A percentile compares a stretch with the other conserved stretches of the same genome.
These are phyloP conservation scores for Kryptopterus vitreolus DNA, from an alignment of 2,797 vertebrate genomes.

Conservation along the genomic window DNA sequence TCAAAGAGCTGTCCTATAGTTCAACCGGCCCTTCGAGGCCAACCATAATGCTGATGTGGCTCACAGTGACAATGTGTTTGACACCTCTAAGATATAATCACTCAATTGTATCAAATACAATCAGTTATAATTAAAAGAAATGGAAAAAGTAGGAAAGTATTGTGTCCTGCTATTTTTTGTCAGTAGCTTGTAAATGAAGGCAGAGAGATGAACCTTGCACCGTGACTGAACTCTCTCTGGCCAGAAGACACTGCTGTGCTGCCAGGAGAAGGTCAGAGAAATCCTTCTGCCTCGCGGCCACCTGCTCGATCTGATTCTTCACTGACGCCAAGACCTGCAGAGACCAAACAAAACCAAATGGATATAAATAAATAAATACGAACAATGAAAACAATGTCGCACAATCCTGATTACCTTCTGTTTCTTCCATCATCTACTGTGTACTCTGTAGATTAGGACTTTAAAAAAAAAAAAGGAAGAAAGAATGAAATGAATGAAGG, in stretches of 20 bases:
- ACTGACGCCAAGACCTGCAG: constrained; percentile 90
- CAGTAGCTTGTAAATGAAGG: neutral
- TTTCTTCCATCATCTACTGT: neutral
- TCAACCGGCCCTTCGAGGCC: no score
- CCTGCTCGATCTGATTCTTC: constrained; percentile 93
- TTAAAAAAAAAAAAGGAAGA: neutral
- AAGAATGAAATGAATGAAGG: no score
- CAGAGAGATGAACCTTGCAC: constrained; percentile 62
- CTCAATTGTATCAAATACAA: no score
- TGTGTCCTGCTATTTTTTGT: neutral
- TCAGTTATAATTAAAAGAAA: neutral
- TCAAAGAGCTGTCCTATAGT: no score
- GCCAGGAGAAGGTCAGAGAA: constrained; percentile 85
- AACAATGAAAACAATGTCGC: neutral
- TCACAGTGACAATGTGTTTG: no score
- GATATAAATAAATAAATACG: neutral
- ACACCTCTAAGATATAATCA: no score
- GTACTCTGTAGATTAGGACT: neutral
- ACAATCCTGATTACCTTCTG: neutral
- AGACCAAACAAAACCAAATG: neutral
- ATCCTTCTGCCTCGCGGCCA: constrained; percentile 80
- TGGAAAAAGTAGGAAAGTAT: neutral
- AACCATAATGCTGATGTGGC: no score
- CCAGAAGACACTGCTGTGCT: constrained; percentile 91
- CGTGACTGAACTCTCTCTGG: constrained; percentile 75